Conservation (phyloP, 2,888 invertebrate species). For the Tricholauxania praeusta region DNA sequence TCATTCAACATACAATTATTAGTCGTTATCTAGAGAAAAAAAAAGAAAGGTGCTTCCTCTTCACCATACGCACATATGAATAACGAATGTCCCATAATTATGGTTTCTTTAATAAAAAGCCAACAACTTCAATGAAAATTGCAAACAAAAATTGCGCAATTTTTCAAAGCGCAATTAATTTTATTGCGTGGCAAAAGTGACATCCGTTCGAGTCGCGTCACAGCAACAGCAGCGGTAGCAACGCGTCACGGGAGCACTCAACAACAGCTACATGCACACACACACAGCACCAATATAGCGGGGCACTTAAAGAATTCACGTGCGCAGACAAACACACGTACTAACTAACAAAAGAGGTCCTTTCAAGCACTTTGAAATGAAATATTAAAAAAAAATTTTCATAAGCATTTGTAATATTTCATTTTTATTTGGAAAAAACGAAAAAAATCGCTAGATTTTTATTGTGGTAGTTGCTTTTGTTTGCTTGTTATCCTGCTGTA, state of each 20-base stretch:
- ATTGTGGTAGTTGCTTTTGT: too few species aligned
- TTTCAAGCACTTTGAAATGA: too few species aligned
- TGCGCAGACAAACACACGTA: too few species aligned
- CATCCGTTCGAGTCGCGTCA: conserved; percentile 20
- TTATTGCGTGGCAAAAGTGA: conserved; percentile 19
- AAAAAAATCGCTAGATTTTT: too few species aligned
- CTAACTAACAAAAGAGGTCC: too few species aligned
- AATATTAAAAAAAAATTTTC: too few species aligned
- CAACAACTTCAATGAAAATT: conserved; percentile 2
- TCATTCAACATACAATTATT: neutral
- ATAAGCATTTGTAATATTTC: too few species aligned
- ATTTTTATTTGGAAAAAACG: too few species aligned
- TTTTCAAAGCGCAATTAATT: conserved; percentile 25
- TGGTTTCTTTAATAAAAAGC: conserved; percentile 3
- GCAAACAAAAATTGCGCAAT: neutral
- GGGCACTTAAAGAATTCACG: too few species aligned
- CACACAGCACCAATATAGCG: neutral
- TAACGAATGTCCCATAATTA: neutral
- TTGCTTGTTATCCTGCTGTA: too few species aligned
- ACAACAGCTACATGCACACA: neutral
- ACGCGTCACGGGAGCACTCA: conserved; percentile 12
- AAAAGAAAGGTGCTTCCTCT: neutral
- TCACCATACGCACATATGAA: neutral
- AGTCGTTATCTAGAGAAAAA: neutral
- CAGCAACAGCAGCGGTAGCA: too few species aligned